A percentile compares a stretch with the other conserved stretches of the same genome.
Conservation (phyloP, 2,797 vertebrate genomes). For the Ctenopoma kingsleyae region DNA sequence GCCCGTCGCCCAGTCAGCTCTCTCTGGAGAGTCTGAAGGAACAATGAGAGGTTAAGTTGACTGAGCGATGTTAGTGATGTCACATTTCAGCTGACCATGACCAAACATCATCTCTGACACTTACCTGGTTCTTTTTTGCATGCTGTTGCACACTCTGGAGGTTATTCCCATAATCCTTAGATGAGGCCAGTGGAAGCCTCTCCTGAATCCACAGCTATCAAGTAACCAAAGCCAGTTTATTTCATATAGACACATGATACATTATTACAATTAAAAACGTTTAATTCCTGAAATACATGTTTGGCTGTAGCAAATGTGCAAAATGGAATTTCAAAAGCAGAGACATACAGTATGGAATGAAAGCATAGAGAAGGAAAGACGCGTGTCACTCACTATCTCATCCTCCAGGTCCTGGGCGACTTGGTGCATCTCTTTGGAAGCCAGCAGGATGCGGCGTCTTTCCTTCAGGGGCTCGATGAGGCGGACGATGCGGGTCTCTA, state of each 20-base stretch:
- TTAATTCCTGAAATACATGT: not conserved
- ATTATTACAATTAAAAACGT: not conserved
- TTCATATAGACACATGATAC: not conserved
- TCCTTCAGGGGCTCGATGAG: constrained; percentile 95
- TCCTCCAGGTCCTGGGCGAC: constrained; percentile 95
- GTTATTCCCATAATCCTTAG: constrained; percentile 92
- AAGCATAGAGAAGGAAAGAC: not conserved
- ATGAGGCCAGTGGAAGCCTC: constrained; percentile 89
- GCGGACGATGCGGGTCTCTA: constrained; percentile 91
- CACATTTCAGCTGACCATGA: constrained; percentile 4
- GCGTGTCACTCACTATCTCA: constrained; percentile 88
- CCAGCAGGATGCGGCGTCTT: constrained; percentile 91
- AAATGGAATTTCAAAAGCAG: not conserved
- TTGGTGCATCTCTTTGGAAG: constrained; percentile 95
- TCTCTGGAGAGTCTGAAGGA: constrained; percentile 89
- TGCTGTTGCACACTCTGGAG: constrained; percentile 92
- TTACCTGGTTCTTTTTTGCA: constrained; percentile 93
- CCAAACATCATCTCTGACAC: constrained; percentile 1
- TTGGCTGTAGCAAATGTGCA: not conserved
- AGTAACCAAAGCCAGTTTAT: constrained; percentile 34
- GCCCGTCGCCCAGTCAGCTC: constrained; percentile 92
- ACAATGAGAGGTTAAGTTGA: constrained; percentile 20
- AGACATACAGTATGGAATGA: not conserved
- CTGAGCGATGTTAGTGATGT: not conserved
- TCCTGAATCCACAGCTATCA: constrained; percentile 93